These are phyloP conservation scores for Neocloeon triangulifer DNA, from an alignment of 1,140 invertebrate genomes.

Conservation along the genomic window DNA sequence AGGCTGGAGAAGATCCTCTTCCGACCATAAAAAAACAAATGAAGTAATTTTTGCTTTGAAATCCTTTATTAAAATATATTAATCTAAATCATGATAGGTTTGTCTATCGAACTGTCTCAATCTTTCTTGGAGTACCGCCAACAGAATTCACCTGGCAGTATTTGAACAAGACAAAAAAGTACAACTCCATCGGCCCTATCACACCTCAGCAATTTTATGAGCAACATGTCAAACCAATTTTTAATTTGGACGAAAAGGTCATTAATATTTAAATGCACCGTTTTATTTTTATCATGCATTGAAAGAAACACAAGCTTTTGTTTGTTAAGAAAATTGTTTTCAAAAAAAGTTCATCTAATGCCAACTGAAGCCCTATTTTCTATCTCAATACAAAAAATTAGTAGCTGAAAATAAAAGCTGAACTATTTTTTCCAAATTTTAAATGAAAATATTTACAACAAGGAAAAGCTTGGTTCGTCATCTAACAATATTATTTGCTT, in stretches of 20 bases:
- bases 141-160: conserved; percentile 66
- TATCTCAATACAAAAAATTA: no score
- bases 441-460: conserved; percentile 1
- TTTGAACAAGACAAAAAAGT: conserved; percentile 66
- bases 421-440: not conserved
- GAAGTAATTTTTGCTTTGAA: not conserved
- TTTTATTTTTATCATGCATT: no score
- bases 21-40: no score
- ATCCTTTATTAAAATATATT: conserved; percentile 5
- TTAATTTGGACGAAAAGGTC: conserved; percentile 66
- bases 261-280: conserved; percentile 7
- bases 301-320: no score
- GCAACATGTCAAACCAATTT: conserved; percentile 50
- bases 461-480: not conserved
- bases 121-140: conserved; percentile 62
- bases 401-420: no score
- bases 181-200: conserved; percentile 48
- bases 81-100: no score
- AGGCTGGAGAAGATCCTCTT: no score
- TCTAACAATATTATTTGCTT: not conserved
- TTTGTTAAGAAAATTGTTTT: no score
- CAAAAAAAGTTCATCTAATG: no score
- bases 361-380: no score
- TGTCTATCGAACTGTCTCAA: conserved; percentile 65
- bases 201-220: conserved; percentile 62